Evolutionary conservation across 2,797 vertebrate species (phyloP).

Genomic region (Ctenopoma multispine): DNA sequence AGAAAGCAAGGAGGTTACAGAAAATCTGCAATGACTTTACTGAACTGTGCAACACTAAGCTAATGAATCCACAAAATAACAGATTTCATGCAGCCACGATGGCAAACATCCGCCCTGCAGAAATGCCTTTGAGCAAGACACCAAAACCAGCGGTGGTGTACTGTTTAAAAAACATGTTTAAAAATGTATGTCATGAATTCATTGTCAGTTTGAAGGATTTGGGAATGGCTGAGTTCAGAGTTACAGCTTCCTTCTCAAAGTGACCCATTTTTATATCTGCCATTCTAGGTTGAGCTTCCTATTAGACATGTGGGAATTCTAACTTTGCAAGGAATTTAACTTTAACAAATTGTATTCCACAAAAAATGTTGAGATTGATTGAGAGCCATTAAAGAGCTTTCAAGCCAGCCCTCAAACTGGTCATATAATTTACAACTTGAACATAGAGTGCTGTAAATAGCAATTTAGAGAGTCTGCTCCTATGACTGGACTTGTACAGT

Average conservation of each 20-base stretch:
- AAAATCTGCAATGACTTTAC: slow-evolving; percentile 16
- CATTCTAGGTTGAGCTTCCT: slow-evolving; percentile 40
- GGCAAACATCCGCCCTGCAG: slow-evolving; percentile 36
- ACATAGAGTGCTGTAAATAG: slow-evolving; percentile 41
- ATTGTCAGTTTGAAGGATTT: neutral
- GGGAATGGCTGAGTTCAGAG: neutral
- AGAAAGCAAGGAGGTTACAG: neutral
- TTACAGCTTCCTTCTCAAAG: slow-evolving; percentile 25
- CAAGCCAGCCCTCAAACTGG: slow-evolving; percentile 42
- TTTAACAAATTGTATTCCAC: slow-evolving; percentile 58
- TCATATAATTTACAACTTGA: slow-evolving; percentile 59
- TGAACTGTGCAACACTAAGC: slow-evolving; percentile 17
- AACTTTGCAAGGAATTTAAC: slow-evolving; percentile 55
- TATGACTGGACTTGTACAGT: slow-evolving; percentile 47
- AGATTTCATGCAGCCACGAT: slow-evolving; percentile 32
- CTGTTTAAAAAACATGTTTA: no score
- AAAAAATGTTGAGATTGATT: slow-evolving; percentile 52
- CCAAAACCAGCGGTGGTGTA: neutral
- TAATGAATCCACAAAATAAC: slow-evolving; percentile 42
- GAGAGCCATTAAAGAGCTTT: slow-evolving; percentile 35
- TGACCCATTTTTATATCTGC: slow-evolving; percentile 3
- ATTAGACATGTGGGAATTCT: slow-evolving; percentile 44
- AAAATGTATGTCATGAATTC: no score
- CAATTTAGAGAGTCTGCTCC: slow-evolving; percentile 43
- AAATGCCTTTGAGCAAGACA: slow-evolving; percentile 40